A percentile compares a stretch with the other conserved stretches of the same genome.
Conservation (phyloP, 2,113 vertebrate genomes). For the Tretioscincus oriximinensis region DNA sequence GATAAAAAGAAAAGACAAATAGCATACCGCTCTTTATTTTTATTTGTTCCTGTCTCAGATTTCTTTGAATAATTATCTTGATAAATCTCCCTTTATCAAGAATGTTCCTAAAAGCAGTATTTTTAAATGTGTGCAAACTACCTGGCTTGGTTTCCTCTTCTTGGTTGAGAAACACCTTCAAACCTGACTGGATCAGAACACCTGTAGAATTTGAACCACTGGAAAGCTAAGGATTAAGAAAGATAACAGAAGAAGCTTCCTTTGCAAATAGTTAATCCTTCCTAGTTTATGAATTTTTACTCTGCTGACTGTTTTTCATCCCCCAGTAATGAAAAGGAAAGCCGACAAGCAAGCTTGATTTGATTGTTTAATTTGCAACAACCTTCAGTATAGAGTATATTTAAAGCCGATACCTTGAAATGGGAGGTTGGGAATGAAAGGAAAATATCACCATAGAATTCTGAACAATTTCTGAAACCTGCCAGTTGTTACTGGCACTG, state of each 20-base stretch:
- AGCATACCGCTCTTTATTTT: not conserved
- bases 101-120: not conserved
- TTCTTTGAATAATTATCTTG: not conserved
- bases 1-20: not conserved
- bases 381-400: not conserved
- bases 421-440: not conserved
- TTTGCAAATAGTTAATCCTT: not conserved
- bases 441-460: not conserved
- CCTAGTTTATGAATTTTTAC: not conserved
- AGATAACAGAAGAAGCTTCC: not conserved
- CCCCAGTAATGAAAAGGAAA: not conserved
- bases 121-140: not conserved
- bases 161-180: not conserved
- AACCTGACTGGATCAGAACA: not conserved
- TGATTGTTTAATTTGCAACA: not conserved
- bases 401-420: not conserved
- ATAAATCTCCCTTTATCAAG: conserved; percentile 3
- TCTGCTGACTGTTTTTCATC: not conserved
- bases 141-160: not conserved
- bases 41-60: not conserved
- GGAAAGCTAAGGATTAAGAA: not conserved
- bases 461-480: not conserved
- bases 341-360: not conserved
- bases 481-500: not conserved
- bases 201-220: not conserved